These are phyloP conservation scores for Leucoraja ocellata DNA, from an alignment of 2,797 vertebrate species.

Conservation along the genomic window DNA sequence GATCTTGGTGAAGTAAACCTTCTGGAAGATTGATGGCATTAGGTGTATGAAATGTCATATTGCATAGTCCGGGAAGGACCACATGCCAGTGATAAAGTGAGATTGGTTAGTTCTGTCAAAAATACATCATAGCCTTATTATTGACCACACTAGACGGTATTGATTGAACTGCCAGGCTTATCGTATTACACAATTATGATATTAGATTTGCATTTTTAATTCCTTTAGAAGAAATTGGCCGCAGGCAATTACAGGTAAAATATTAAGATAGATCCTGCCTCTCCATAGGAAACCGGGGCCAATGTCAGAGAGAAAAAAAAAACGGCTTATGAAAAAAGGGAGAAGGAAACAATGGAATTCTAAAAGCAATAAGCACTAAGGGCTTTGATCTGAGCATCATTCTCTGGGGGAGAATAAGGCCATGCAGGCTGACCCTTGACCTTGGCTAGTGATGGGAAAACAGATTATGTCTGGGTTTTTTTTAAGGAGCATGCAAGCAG, in stretches of 20 bases:
- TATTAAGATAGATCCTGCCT: constrained; percentile 57
- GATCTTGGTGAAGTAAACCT: constrained; percentile 52
- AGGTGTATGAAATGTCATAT: constrained; percentile 58
- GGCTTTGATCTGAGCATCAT: constrained; percentile 39
- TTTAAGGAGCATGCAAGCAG: background rate
- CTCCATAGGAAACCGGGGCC: constrained; percentile 49
- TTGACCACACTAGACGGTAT: constrained; percentile 66
- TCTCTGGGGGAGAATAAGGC: constrained; percentile 39
- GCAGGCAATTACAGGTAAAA: constrained; percentile 56
- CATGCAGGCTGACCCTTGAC: background rate
- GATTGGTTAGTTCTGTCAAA: constrained; percentile 61
- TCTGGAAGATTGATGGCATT: constrained; percentile 56
- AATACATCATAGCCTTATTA: constrained; percentile 53
- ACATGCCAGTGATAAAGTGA: constrained; percentile 71
- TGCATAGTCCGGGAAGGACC: constrained; percentile 53
- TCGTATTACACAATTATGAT: constrained; percentile 77
- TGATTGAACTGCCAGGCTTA: constrained; percentile 79
- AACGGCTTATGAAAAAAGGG: constrained; percentile 40
- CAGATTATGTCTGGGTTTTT: constrained; percentile 30
- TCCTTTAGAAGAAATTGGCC: constrained; percentile 67
- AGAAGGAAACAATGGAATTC: constrained; percentile 47
- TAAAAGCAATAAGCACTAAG: constrained; percentile 42
- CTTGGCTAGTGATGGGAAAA: constrained; percentile 22
- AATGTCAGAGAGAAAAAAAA: constrained; percentile 47
- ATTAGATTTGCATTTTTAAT: constrained; percentile 98